Percentiles rank a stretch among this genome's conserved stretches.
These are phyloP conservation scores for Xenus cinereus DNA, from an alignment of 2,113 vertebrate species.

Conservation along the genomic window DNA sequence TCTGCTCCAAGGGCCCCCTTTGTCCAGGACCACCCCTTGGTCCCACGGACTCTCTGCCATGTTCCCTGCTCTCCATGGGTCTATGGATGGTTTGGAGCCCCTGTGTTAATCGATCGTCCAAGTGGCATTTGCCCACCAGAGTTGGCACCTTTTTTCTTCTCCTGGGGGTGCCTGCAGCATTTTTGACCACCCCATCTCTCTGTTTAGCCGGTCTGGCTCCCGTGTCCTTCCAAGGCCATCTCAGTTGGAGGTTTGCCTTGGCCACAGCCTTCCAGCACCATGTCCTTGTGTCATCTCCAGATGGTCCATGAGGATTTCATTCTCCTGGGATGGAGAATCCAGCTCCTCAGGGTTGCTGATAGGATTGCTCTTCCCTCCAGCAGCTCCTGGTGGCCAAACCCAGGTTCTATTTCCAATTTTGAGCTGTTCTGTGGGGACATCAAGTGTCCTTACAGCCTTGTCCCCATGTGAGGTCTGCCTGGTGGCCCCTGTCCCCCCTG, in stretches of 20 bases:
- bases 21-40: not conserved
- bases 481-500: not conserved
- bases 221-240: not conserved
- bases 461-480: not conserved
- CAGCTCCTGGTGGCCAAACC: not conserved
- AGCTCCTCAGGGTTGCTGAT: not conserved
- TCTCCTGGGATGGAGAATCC: not conserved
- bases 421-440: not conserved
- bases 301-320: not conserved
- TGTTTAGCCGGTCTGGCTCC: not conserved
- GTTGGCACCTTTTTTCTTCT: not conserved
- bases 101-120: not conserved
- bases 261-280: not conserved
- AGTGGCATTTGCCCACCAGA: not conserved
- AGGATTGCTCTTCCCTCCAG: not conserved
- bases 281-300: not conserved
- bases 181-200: not conserved
- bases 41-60: accelerated
- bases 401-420: not conserved
- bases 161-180: not conserved
- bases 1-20: no score
- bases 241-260: not conserved
- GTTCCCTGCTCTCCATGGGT: not conserved
- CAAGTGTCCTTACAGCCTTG: accelerated
- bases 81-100: not conserved